These are phyloP conservation scores for Rhabdophis nuchalis DNA, from an alignment of 2,797 vertebrate species.

Conservation along the genomic window DNA sequence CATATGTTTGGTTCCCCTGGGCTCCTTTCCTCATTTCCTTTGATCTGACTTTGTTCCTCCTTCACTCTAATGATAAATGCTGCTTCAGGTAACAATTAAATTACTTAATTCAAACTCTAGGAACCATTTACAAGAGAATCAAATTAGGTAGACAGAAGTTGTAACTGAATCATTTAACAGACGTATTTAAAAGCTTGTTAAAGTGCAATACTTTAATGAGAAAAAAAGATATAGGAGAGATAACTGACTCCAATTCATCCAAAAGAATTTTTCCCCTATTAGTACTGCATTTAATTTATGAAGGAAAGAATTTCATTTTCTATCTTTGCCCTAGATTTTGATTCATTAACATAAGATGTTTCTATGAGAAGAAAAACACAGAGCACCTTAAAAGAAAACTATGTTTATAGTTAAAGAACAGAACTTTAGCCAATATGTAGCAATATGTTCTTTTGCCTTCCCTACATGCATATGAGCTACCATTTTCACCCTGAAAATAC, in stretches of 20 bases:
- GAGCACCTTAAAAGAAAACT: not conserved
- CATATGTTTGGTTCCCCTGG: not conserved
- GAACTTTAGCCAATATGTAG: not conserved
- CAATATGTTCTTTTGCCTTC: not conserved
- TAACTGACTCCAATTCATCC: constrained; percentile 14
- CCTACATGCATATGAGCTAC: not conserved
- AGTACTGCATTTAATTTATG: not conserved
- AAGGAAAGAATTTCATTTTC: not conserved
- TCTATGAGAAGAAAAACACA: not conserved
- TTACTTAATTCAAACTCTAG: not conserved
- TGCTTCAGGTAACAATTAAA: not conserved
- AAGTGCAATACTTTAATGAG: constrained; percentile 28
- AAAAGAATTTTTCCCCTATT: not conserved
- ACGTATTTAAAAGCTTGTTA: not conserved
- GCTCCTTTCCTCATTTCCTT: not conserved
- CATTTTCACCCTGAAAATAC: accelerated
- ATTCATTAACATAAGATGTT: not conserved
- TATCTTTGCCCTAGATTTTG: not conserved
- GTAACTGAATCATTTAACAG: not conserved
- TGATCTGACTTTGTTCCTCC: not conserved
- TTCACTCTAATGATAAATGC: not conserved
- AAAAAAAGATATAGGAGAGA: constrained; percentile 22
- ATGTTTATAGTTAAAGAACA: not conserved
- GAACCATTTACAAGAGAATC: not conserved
- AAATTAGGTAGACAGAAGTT: not conserved